phyloP scores from a whole-genome alignment of 2,888 invertebrate genomes.

The Phoenoteleia sp. region DNA sequence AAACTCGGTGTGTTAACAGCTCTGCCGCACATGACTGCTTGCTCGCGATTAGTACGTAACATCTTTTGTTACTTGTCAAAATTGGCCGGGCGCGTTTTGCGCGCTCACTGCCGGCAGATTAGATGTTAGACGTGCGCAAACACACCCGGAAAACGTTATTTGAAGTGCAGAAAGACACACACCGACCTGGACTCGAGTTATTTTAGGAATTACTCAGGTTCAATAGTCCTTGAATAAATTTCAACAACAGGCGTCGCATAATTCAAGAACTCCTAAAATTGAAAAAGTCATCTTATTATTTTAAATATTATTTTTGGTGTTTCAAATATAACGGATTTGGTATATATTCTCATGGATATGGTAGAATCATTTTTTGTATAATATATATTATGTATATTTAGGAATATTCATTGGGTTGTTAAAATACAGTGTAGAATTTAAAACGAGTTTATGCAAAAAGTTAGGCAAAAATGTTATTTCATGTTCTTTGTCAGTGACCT shows the following conservation, averaged over 20 bases:
- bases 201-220: slow-evolving; percentile 47
- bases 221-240: slow-evolving; percentile 35
- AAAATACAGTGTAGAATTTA: too few relatives aligned
- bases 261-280: not conserved
- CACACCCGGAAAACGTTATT: slow-evolving; percentile 41
- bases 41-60: slow-evolving; percentile 56
- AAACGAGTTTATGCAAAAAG: too few relatives aligned
- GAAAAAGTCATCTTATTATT: not conserved
- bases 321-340: too few relatives aligned
- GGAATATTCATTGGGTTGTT: too few relatives aligned
- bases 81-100: slow-evolving; percentile 52
- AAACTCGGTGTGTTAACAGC: slow-evolving; percentile 55
- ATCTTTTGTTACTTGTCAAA: slow-evolving; percentile 62
- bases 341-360: too few relatives aligned
- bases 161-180: slow-evolving; percentile 44
- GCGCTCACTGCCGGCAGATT: slow-evolving; percentile 26
- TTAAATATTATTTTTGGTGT: not conserved
- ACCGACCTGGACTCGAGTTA: slow-evolving; percentile 1
- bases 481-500: too few relatives aligned
- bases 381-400: too few relatives aligned
- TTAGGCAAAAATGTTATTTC: too few relatives aligned
- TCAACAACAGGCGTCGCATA: not conserved
- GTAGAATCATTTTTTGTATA: too few relatives aligned
- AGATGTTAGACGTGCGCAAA: slow-evolving; percentile 54
- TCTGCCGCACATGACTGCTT: slow-evolving; percentile 45